Base-by-base conservation (phyloP, 2,113 vertebrate species). In the Poeciliopsis retropinna region DNA sequence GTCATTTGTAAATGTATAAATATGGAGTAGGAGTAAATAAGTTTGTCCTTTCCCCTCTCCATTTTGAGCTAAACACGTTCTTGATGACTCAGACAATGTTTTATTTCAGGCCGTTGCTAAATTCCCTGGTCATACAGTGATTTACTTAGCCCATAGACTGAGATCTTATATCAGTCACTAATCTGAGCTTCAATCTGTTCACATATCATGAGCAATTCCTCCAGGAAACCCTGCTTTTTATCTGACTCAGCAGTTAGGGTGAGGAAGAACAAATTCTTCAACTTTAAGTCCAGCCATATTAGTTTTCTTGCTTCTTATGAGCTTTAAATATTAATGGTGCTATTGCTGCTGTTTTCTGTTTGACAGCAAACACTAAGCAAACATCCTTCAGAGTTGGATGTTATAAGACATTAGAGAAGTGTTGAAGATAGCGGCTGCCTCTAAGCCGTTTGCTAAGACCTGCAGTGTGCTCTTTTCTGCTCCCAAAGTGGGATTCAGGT, bases 361-460 rank as follows among this genome's bases (percentile, higher is more conserved):
- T 47, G 65, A 82, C 61, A 68, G 70, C 72, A 82, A 86, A 84
- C 70, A 85, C 78, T 39, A 67, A 81, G 61, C 27, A 75, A 75
- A 87, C 78, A 87, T 74, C 66, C 72, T 34, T 73, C 68, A 76
- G 78, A 66, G 65, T 64, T 4, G 22, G 51, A 77, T 80, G 73
- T 78, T 66, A 65, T 70, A 86, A 76, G 70, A 67, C 51, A 75
- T 62, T 73, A 73, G 30, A 76, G 73, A 75, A 85, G 51, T 32
- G 31, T 79, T 83, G 83, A 78, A 63, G 71, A 74, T 31, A 25
- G 65, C 27, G 41, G 60, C 62, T 81, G 64, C 75, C 86, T 73
- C 60, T 74, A 31, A 84, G 87, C 82, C 79, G 82, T 85, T 86
- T 85, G 84, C 80, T 75, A 22, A 77, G 79, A 80, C 81, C 61